Percentiles rank a stretch among this genome's conserved stretches.
Evolutionary conservation across 2,113 vertebrate species (phyloP).

Genomic region (Tenebrosternarchus preto): DNA sequence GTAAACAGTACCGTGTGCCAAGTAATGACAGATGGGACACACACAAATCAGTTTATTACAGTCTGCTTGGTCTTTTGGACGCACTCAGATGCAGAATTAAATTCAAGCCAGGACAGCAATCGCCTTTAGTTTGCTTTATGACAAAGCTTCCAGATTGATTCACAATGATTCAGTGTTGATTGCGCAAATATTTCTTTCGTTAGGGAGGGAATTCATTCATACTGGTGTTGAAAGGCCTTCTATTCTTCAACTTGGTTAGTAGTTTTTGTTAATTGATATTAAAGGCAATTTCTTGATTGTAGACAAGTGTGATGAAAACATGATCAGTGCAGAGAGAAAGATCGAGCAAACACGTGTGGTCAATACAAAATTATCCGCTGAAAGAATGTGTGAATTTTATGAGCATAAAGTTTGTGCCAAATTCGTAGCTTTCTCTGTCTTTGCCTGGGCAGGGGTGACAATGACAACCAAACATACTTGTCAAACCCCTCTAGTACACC

Average conservation of each 20-base stretch:
- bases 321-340: too few species aligned
- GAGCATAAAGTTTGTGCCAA: background rate
- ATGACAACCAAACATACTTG: background rate
- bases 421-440: background rate
- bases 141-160: background rate
- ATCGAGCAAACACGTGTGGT: too few species aligned
- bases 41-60: conserved; percentile 55
- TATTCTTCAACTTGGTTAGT: background rate
- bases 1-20: conserved; percentile 48
- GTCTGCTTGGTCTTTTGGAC: conserved; percentile 52
- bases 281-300: background rate
- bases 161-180: background rate
- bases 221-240: background rate
- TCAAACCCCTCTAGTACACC: background rate
- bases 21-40: conserved; percentile 52
- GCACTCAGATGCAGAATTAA: conserved; percentile 23
- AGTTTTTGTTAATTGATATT: background rate
- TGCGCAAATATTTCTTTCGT: background rate
- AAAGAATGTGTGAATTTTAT: background rate
- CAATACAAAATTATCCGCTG: background rate
- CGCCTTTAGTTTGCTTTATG: conserved; percentile 10
- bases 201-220: background rate
- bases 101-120: conserved; percentile 24
- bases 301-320: too few species aligned
- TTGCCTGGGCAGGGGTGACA: background rate